Base-by-base conservation (phyloP, 2,113 vertebrate genomes). In the Alligator mississippiensis region DNA sequence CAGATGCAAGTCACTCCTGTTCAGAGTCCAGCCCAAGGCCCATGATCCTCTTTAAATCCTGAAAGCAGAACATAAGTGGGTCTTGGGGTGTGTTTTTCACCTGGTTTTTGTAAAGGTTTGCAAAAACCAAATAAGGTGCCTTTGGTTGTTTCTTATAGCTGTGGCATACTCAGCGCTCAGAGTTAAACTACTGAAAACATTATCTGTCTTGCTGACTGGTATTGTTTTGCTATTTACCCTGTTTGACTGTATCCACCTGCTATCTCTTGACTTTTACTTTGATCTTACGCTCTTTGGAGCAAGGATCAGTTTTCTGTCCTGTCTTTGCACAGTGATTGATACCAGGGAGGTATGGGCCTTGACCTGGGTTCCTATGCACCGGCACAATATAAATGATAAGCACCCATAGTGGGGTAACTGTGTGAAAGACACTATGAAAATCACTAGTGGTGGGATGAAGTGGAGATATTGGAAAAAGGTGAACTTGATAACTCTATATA, bases 401-500 rank as follows among this genome's bases (percentile, higher is more conserved):
- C 0, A 0, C 17, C 12, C 82, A 90, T 13, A 68, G 64, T 10
- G 30, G 22, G 18, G 11, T 76, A n/a, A 24, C 47, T 78, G 28
- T 77, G 47, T 28, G 11, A 58, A 70, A 77, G 17, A 27, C 61
- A 80, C 54, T 72, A 11, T 68, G 55, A 62, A 87, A 86, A 77
- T 90, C 4, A 1, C 54, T 83, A 88, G 54, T 34, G 58, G 54
- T 62, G 84, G 61, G 66, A 82, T 55, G 66, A 82, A 86, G 30
- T 28, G 0, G 22, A 93, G 85, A 87, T 79, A 89, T 91, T 87
- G 47, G 90, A 79, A 78, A 94, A 62, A 95, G 93, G 94, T 95
- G 89, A 75, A 38, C 64, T 93, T 84, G 79, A 80, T 85, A 90
- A 83, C 38, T 92, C 94, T 95, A 77, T 93, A 88, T 91, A 96